These are phyloP conservation scores for Oreohelix idahoensis DNA, from an alignment of 1,140 invertebrate species.

Conservation along the genomic window DNA sequence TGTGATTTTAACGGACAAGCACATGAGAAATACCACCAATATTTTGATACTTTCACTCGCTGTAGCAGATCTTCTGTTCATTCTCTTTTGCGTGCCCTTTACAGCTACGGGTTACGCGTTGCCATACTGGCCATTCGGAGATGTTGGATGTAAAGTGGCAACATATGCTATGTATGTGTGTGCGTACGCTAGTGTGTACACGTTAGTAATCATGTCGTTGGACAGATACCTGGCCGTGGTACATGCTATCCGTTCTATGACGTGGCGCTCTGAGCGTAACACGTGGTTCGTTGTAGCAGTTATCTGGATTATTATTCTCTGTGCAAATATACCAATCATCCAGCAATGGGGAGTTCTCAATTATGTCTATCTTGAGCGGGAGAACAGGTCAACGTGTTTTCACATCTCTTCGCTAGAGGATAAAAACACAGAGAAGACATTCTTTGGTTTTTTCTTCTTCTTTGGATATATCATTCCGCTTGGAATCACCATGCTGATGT, in stretches of 20 bases:
- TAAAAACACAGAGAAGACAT: constrained; percentile 44
- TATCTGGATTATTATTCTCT: constrained; percentile 85
- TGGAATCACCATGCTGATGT: constrained; percentile 86
- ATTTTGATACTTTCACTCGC: constrained; percentile 90
- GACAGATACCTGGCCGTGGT: constrained; percentile 96
- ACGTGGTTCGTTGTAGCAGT: constrained; percentile 80
- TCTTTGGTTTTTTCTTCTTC: constrained; percentile 73
- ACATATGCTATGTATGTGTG: constrained; percentile 83
- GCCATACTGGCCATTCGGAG: constrained; percentile 88
- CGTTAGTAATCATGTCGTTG: constrained; percentile 94
- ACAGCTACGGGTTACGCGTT: constrained; percentile 72
- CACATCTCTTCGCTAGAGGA: constrained; percentile 35
- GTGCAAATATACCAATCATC: constrained; percentile 82
- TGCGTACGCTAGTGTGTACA: constrained; percentile 94
- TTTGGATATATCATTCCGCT: constrained; percentile 75
- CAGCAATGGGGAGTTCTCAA: constrained; percentile 83
- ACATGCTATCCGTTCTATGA: constrained; percentile 92
- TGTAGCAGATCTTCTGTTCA: constrained; percentile 91
- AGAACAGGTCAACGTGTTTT: constrained; percentile 60
- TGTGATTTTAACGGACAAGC: constrained; percentile 87
- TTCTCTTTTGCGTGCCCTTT: constrained; percentile 92
- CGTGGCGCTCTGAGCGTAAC: constrained; percentile 87
- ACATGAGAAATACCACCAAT: constrained; percentile 94
- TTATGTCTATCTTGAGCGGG: constrained; percentile 75
- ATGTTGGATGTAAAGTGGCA: constrained; percentile 90